Evolutionary conservation across 2,888 invertebrate species (phyloP), one percentile per base, ranked within the genome.

Genomic region (Seladonia tumulorum): DNA sequence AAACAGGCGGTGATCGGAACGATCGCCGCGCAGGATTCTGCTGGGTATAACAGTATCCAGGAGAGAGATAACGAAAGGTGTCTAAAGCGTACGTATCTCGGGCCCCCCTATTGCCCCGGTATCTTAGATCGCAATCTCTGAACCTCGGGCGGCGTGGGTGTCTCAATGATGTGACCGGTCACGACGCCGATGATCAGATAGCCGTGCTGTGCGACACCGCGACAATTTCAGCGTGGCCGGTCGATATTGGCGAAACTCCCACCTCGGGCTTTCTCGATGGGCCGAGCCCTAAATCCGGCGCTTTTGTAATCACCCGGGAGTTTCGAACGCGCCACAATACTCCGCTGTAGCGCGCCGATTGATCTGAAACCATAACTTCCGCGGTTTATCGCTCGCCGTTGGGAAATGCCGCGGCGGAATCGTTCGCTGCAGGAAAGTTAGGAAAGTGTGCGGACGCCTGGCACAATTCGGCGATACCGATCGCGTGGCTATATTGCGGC

Each of bases 101-200:
- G 71, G 68, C n/a, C 42, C 83, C 83, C 83, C 86, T 81, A 89
- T 87, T 82, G 86, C 82, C 68, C 5, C 70, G 70, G 63, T 90
- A 88, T 90, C 90, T 90, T 49, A 88, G 90, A 90, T 90, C 80
- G 79, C 86, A 87, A 90, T 90, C 68, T 90, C 68, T 7, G 68
- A 22, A 57, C 12, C 90, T 78, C 68, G 7, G 22, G 18, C 29
- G 63, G 76, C 81, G 91, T 87, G 79, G 88, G 87, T 82, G 89
- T 86, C 82, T 87, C 86, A 86, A 89, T 87, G 85, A 89, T 82
- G 90, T 89, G 89, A 90, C 87, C 89, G 89, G 90, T 89, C 90
- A 83, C 82, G 83, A 79, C 49, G 79, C 53, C 86, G 83, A 86
- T 84, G 81, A 86, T 86, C 88, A 79, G 88, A 89, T 88, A 82